These are phyloP conservation scores for Oeneis ivallda DNA, from an alignment of 2,888 invertebrate genomes.

Conservation along the genomic window DNA sequence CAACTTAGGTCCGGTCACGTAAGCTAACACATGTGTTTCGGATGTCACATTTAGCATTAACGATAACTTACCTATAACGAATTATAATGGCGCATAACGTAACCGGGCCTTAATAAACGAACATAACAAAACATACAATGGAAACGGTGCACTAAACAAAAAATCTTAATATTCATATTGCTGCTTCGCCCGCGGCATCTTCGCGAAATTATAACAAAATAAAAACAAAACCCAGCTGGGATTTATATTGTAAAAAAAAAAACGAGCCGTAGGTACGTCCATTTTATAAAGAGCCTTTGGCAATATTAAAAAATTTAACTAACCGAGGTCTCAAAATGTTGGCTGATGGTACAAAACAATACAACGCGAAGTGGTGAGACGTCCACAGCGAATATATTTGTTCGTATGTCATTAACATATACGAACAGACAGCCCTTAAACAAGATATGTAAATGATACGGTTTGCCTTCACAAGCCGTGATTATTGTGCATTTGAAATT, in stretches of 20 bases:
- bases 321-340: conserved; percentile 43
- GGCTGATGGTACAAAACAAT: conserved; percentile 58
- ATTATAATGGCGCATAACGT: too few species aligned
- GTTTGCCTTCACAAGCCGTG: conserved; percentile 46
- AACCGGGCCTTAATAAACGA: not conserved
- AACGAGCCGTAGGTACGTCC: conserved; percentile 44
- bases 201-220: conserved; percentile 78
- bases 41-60: too few species aligned
- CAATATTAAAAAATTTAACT: conserved; percentile 4
- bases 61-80: too few species aligned
- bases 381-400: conserved; percentile 64
- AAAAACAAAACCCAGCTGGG: conserved; percentile 64
- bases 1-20: too few species aligned
- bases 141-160: conserved; percentile 54
- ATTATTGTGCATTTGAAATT: conserved; percentile 49
- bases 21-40: too few species aligned
- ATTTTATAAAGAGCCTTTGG: conserved; percentile 45
- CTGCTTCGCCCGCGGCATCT: conserved; percentile 69
- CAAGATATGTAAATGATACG: conserved; percentile 71
- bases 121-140: conserved; percentile 41
- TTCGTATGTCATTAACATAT: conserved; percentile 67
- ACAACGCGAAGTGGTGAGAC: conserved; percentile 52
- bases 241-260: conserved; percentile 75
- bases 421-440: conserved; percentile 66
- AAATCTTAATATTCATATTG: conserved; percentile 72